A percentile compares a stretch with the other conserved stretches of the same genome.
Evolutionary conservation across 2,113 vertebrate genomes (phyloP).

Genomic region (Ovis aries): DNA sequence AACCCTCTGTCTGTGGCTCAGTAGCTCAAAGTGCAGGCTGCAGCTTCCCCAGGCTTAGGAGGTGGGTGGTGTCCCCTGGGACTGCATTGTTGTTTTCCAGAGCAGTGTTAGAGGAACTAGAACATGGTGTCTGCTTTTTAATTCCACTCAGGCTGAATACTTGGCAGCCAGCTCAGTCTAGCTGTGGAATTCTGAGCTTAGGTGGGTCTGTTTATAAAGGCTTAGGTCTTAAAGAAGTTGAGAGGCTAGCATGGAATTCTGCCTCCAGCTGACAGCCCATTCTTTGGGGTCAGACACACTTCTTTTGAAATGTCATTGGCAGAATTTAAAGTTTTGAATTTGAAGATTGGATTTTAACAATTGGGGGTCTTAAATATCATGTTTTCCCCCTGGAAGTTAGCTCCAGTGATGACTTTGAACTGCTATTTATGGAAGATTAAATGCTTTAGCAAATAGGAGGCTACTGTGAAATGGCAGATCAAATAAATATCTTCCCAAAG

Average conservation of each 20-base stretch:
- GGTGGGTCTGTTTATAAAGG: background rate
- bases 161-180: background rate
- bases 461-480: background rate
- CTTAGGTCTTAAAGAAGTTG: background rate
- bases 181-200: background rate
- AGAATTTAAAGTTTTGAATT: background rate
- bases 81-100: background rate
- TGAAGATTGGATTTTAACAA: background rate
- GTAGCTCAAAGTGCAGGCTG: background rate
- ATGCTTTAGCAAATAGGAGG: background rate
- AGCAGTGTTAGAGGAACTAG: background rate
- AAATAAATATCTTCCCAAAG: constrained; percentile 63
- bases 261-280: background rate
- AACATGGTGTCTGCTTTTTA: constrained; percentile 2
- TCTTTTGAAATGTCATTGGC: background rate
- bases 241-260: background rate
- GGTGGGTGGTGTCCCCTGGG: background rate
- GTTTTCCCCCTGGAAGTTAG: background rate
- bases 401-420: background rate
- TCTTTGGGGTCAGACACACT: background rate
- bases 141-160: background rate
- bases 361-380: background rate
- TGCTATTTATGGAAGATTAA: constrained; percentile 26
- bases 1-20: background rate
- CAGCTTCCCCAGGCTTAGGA: background rate